A percentile compares a stretch with the other conserved stretches of the same genome.
Conservation (phyloP, 2,113 vertebrate genomes). For the Clinocottus analis region DNA sequence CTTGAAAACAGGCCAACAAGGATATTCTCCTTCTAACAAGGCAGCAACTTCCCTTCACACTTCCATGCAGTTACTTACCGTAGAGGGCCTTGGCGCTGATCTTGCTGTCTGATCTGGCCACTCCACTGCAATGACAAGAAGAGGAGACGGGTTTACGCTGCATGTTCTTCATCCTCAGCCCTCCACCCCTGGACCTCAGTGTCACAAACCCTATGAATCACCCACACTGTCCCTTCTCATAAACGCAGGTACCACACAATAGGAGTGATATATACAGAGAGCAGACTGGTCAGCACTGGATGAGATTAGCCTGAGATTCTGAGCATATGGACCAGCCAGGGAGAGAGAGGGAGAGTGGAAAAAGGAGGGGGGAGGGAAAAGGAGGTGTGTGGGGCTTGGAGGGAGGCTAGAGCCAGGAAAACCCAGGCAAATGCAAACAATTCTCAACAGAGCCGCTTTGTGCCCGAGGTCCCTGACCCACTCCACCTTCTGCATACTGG, state of each 20-base stretch:
- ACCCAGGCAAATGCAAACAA: constrained; percentile 82
- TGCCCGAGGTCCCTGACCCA: constrained; percentile 78
- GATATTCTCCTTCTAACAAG: background rate
- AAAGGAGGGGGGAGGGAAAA: constrained; percentile 26
- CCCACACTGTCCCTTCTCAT: constrained; percentile 39
- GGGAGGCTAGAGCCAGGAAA: constrained; percentile 57
- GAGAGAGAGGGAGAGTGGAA: constrained; percentile 59
- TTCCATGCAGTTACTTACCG: constrained; percentile 72
- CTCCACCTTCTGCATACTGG: constrained; percentile 66
- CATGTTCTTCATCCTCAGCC: constrained; percentile 78
- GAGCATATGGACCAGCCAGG: constrained; percentile 71
- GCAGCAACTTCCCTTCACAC: background rate
- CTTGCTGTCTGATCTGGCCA: constrained; percentile 86
- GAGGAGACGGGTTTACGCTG: constrained; percentile 71
- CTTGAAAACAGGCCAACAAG: constrained; percentile 5
- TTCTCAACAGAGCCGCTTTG: constrained; percentile 82
- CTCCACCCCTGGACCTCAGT: constrained; percentile 19
- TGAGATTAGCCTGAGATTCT: constrained; percentile 76
- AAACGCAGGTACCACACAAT: constrained; percentile 12
- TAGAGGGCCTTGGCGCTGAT: constrained; percentile 86
- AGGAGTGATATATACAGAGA: constrained; percentile 24
- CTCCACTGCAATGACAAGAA: constrained; percentile 82
- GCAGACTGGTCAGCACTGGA: constrained; percentile 53
- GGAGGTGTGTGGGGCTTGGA: constrained; percentile 3
- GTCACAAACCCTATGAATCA: constrained; percentile 40